phyloP scores from a whole-genome alignment of 2,888 invertebrate species.

The Drosophila koepferae region DNA sequence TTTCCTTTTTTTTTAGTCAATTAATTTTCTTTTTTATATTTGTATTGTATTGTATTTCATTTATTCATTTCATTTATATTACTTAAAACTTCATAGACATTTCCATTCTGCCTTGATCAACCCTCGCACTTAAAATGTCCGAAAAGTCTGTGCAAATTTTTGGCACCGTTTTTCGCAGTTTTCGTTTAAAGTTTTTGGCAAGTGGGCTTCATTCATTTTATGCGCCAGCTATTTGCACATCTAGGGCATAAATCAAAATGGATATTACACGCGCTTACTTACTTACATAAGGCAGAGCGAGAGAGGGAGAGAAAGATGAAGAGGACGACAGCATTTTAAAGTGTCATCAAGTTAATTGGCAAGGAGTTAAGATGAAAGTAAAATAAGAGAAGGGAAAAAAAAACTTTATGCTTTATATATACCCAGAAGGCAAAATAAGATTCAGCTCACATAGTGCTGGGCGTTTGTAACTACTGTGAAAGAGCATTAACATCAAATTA shows the following conservation, averaged over 20 bases:
- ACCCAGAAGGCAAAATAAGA: slow-evolving; percentile 19
- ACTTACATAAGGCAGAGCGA: neutral
- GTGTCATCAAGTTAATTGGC: slow-evolving; percentile 65
- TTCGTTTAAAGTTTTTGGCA: slow-evolving; percentile 48
- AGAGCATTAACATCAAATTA: slow-evolving; percentile 75
- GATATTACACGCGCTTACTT: slow-evolving; percentile 29
- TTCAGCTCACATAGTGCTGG: slow-evolving; percentile 9
- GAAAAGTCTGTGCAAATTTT: slow-evolving; percentile 16
- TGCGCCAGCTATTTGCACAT: slow-evolving; percentile 41
- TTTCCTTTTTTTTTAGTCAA: no score
- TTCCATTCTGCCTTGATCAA: neutral
- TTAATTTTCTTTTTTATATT: no score
- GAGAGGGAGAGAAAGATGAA: neutral
- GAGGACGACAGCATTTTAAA: slow-evolving; percentile 38
- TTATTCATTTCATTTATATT: no score
- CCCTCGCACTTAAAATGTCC: slow-evolving; percentile 16
- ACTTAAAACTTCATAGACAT: neutral
- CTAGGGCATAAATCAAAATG: slow-evolving; percentile 47
- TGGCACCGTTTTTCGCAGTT: slow-evolving; percentile 22
- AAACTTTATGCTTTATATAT: slow-evolving; percentile 25
- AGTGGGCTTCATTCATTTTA: slow-evolving; percentile 26
- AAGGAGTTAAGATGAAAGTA: slow-evolving; percentile 42
- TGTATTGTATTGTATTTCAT: no score
- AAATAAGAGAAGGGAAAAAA: neutral
- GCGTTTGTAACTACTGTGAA: slow-evolving; percentile 25